Percentiles rank a stretch among this genome's conserved stretches.
Conservation (phyloP, 2,888 invertebrate genomes). For the Drosophila pegasa region DNA sequence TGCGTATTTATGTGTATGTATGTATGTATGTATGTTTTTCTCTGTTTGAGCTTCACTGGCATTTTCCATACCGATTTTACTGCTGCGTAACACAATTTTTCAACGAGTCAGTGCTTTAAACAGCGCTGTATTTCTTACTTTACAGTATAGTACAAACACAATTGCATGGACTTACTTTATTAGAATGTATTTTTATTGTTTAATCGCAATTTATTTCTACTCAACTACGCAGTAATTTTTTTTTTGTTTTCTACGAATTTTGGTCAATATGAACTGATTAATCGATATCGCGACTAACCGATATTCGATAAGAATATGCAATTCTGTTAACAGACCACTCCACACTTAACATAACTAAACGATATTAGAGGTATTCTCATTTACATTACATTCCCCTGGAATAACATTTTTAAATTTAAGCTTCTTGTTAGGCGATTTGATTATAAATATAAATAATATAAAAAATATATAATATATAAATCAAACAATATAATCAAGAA, state of each 20-base stretch:
- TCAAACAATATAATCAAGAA: no score
- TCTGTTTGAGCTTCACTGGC: constrained; percentile 63
- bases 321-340: constrained; percentile 7
- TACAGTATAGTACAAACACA: not conserved
- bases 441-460: no score
- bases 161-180: constrained; percentile 45
- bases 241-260: constrained; percentile 56
- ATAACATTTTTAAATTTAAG: no score
- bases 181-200: constrained; percentile 13
- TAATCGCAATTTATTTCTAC: constrained; percentile 48
- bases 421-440: no score
- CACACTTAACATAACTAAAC: constrained; percentile 12
- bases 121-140: not conserved
- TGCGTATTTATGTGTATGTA: constrained; percentile 38
- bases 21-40: constrained; percentile 48
- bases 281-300: constrained; percentile 38
- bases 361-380: not conserved
- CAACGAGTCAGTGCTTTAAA: constrained; percentile 1
- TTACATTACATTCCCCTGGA: no score
- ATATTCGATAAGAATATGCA: constrained; percentile 18
- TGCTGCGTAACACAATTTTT: constrained; percentile 69
- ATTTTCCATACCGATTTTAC: constrained; percentile 64
- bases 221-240: constrained; percentile 69
- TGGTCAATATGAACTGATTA: constrained; percentile 47
- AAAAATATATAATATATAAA: no score